Conservation (phyloP, 2,888 invertebrate species). For the Chrysomela aeneicollis region DNA sequence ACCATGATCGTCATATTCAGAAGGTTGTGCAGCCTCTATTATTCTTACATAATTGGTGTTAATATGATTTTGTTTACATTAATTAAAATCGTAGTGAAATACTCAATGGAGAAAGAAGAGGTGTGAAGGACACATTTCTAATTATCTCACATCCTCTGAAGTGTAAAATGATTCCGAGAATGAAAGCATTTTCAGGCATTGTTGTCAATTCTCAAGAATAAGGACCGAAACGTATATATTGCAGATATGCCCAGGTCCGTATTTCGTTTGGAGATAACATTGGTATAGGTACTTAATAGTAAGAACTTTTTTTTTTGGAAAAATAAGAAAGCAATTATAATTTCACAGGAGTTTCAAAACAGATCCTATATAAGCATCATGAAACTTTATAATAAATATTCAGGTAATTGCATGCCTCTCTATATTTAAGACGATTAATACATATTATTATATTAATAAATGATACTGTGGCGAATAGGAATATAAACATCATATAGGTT, state of each 20-base stretch:
- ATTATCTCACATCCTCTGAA: constrained; percentile 45
- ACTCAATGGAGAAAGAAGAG: constrained; percentile 30
- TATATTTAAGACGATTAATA: too few relatives aligned
- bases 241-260: too few relatives aligned
- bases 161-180: constrained; percentile 32
- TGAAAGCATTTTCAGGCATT: not conserved
- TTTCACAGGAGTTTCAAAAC: too few relatives aligned
- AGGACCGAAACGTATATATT: not conserved
- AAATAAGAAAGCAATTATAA: too few relatives aligned
- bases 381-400: too few relatives aligned
- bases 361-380: too few relatives aligned
- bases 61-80: constrained; percentile 30
- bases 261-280: too few relatives aligned
- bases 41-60: constrained; percentile 13
- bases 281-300: not conserved
- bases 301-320: too few relatives aligned
- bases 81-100: constrained; percentile 46
- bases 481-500: too few relatives aligned
- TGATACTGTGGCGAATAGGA: too few relatives aligned
- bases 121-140: constrained; percentile 50
- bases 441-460: too few relatives aligned
- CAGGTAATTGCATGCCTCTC: too few relatives aligned
- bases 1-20: not conserved
- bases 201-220: not conserved
- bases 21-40: not conserved